These are phyloP conservation scores for Sanderia malayensis DNA, from an alignment of 30 jellyfish, hydroid and myxozoan genomes.

Conservation along the genomic window DNA sequence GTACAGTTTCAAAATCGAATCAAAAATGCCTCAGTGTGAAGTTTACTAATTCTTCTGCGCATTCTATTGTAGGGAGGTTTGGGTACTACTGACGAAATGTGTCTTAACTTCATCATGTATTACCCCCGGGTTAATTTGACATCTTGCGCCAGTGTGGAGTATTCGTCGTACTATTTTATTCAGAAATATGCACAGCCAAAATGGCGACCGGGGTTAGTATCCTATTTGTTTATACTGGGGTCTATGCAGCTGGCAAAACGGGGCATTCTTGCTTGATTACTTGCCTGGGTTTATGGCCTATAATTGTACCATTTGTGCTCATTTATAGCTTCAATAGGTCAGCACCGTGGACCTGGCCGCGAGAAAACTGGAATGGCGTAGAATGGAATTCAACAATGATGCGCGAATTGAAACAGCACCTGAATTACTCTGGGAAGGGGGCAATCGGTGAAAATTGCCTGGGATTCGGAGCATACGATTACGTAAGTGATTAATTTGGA, in stretches of 20 bases:
- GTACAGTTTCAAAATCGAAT: too few relatives aligned
- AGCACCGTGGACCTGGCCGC: neutral
- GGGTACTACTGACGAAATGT: constrained; percentile 3
- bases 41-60: too few relatives aligned
- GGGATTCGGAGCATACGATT: neutral
- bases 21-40: too few relatives aligned
- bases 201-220: constrained; percentile 7
- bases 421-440: neutral
- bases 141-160: neutral
- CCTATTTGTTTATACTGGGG: too few relatives aligned
- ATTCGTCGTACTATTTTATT: neutral
- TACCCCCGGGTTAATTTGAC: constrained; percentile 1
- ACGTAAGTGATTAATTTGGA: neutral
- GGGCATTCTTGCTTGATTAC: too few relatives aligned
- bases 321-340: neutral
- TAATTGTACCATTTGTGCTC: too few relatives aligned
- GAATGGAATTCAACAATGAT: constrained; percentile 1
- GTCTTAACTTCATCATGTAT: neutral
- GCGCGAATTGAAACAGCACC: neutral
- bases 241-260: too few relatives aligned
- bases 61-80: neutral
- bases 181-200: neutral
- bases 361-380: neutral
- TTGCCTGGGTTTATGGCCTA: too few relatives aligned
- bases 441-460: neutral